phyloP scores from a whole-genome alignment of 2,113 vertebrate genomes.

The Oreotrochilus melanogaster region DNA sequence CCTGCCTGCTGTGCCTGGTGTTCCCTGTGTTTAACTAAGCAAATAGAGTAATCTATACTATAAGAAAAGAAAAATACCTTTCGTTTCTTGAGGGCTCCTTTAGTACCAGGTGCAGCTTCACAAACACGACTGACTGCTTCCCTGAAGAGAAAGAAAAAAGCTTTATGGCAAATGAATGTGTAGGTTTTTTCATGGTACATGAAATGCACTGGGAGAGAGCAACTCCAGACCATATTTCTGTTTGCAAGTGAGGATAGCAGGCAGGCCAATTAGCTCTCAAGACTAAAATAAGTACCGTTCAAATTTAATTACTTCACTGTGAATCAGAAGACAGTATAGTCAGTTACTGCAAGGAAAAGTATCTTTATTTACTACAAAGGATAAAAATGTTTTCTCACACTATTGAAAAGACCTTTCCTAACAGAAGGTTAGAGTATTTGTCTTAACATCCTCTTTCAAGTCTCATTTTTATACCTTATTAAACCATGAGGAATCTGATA shows the following conservation, averaged over 20 bases:
- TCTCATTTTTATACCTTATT: not conserved
- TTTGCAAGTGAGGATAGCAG: not conserved
- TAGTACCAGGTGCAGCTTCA: constrained; percentile 92
- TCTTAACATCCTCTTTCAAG: not conserved
- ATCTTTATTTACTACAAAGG: not conserved
- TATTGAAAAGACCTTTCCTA: not conserved
- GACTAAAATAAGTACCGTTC: not conserved
- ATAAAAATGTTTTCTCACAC: not conserved
- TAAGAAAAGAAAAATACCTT: constrained; percentile 83
- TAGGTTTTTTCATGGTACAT: not conserved
- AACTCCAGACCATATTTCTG: not conserved
- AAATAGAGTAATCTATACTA: not conserved
- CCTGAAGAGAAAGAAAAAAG: constrained; percentile 78
- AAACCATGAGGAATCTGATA: not conserved
- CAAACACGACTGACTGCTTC: constrained; percentile 97
- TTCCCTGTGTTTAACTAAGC: not conserved
- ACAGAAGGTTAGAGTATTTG: not conserved
- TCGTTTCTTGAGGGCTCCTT: constrained; percentile 94
- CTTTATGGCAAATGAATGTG: constrained; percentile 19
- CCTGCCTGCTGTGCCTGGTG: not conserved
- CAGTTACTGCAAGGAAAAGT: not conserved
- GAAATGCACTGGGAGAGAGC: not conserved
- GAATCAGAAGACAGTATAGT: not conserved
- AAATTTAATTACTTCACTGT: not conserved
- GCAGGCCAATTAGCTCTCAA: not conserved